phyloP scores from a whole-genome alignment of 2,797 vertebrate genomes.

The Dermochelys coriacea region DNA sequence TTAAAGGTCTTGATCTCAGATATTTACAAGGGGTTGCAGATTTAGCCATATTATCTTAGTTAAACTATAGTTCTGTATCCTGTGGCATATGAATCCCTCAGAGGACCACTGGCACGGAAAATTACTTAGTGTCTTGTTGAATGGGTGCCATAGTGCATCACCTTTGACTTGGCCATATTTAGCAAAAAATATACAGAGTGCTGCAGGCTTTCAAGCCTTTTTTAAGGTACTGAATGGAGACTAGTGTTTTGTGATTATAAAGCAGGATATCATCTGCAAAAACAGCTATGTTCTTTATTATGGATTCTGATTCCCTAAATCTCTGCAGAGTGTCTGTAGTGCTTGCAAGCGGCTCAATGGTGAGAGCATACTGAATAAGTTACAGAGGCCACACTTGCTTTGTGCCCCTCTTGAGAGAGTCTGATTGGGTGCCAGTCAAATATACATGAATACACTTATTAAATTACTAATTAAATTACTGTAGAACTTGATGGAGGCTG shows the following conservation, averaged over 20 bases:
- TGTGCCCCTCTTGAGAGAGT: background rate
- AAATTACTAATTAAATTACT: no score
- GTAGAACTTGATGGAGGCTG: background rate
- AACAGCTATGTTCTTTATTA: background rate
- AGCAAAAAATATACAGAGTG: slow-evolving; percentile 1
- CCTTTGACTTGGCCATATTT: slow-evolving; percentile 14
- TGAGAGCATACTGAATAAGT: background rate
- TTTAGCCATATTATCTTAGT: slow-evolving; percentile 13
- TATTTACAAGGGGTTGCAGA: background rate
- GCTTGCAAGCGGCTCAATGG: background rate
- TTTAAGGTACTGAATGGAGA: slow-evolving; percentile 31
- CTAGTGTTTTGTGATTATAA: slow-evolving; percentile 23
- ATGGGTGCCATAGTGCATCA: background rate
- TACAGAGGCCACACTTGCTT: slow-evolving; percentile 13
- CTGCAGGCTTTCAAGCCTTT: slow-evolving; percentile 11
- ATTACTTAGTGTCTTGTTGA: slow-evolving; percentile 17
- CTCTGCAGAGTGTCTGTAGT: background rate
- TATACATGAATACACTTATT: background rate
- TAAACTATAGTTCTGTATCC: background rate
- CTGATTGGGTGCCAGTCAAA: slow-evolving; percentile 14
- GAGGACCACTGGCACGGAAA: background rate
- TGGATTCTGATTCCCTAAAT: background rate
- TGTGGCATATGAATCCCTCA: background rate
- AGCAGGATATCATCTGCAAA: background rate
- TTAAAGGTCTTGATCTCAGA: background rate